phyloP scores from a whole-genome alignment of 2,113 vertebrate genomes.

The Chrysemys picta region DNA sequence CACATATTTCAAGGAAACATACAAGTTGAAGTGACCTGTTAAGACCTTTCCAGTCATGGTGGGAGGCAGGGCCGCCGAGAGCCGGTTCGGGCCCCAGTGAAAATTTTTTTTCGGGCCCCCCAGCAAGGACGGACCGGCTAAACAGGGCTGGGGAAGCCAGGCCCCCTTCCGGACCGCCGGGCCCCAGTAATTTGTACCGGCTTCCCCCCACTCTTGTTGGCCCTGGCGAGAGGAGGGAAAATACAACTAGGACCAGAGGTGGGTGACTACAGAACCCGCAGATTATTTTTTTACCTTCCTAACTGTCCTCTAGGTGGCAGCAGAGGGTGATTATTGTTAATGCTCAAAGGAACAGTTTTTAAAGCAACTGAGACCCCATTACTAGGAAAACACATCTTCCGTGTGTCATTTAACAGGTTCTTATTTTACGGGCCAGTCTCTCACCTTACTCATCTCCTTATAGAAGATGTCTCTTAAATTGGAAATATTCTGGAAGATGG shows the following conservation, averaged over 20 bases:
- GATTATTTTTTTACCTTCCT: background rate
- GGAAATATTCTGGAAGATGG: constrained; percentile 91
- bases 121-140: no score
- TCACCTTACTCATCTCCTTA: constrained; percentile 92
- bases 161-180: no score
- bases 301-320: background rate
- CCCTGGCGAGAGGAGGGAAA: background rate
- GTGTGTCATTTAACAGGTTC: background rate
- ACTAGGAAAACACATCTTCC: background rate
- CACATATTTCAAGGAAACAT: background rate
- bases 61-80: background rate
- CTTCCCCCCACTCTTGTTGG: no score
- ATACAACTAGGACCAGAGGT: background rate
- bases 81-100: no score
- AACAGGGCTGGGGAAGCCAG: no score
- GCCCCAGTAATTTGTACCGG: no score
- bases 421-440: background rate
- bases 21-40: background rate
- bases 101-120: no score
- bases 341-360: background rate
- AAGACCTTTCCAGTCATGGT: background rate
- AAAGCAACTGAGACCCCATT: background rate
- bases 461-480: constrained; percentile 90
- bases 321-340: background rate
- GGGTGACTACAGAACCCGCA: background rate